A percentile compares a stretch with the other conserved stretches of the same genome.
phyloP scores from a whole-genome alignment of 2,797 vertebrate species.

The Rhinoraja longicauda region DNA sequence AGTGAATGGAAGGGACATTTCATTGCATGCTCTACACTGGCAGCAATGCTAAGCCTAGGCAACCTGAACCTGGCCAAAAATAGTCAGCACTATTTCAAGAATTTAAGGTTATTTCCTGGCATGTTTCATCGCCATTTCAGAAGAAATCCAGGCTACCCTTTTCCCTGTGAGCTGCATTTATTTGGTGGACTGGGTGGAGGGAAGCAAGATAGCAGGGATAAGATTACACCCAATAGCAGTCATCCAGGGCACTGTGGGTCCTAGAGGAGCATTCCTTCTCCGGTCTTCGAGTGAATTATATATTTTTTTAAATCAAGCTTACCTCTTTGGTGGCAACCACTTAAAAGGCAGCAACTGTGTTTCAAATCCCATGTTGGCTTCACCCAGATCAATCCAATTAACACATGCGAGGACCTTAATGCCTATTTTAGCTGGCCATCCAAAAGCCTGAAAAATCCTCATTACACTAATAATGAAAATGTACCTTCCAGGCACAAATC shows the following conservation, averaged over 20 bases:
- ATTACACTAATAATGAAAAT: background rate
- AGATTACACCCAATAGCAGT: background rate
- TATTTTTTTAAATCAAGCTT: background rate
- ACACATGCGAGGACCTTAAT: background rate
- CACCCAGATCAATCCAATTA: background rate
- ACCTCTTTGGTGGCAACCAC: background rate
- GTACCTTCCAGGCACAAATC: too few relatives aligned
- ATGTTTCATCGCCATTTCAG: background rate
- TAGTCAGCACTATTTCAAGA: background rate
- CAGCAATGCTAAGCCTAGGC: background rate
- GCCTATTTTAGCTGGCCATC: too few relatives aligned
- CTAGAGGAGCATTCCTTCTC: background rate
- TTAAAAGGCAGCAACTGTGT: too few relatives aligned
- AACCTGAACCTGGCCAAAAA: background rate
- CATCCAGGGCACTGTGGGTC: background rate
- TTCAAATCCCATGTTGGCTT: background rate
- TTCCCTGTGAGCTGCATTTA: background rate
- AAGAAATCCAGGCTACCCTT: background rate
- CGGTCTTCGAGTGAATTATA: background rate
- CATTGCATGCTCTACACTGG: background rate
- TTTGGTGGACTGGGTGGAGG: too few relatives aligned
- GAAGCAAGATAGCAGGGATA: background rate
- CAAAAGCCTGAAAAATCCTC: background rate
- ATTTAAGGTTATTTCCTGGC: background rate
- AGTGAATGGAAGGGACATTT: too few relatives aligned